These are phyloP conservation scores for Plemyria rubiginata DNA, from an alignment of 2,888 invertebrate genomes.

Conservation along the genomic window DNA sequence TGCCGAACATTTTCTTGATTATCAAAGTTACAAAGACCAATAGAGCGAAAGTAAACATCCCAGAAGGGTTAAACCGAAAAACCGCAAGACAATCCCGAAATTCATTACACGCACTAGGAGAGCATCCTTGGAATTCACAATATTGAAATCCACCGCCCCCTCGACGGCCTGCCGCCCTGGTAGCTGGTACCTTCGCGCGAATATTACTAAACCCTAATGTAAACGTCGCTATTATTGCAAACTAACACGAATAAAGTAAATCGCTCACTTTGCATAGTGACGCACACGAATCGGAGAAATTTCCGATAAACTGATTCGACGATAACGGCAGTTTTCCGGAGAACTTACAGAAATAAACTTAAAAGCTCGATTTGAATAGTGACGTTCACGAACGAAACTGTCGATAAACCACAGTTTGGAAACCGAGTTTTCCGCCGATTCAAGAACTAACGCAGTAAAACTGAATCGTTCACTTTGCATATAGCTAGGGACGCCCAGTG, in stretches of 20 bases:
- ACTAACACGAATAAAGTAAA: slow-evolving; percentile 71
- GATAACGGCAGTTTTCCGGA: slow-evolving; percentile 31
- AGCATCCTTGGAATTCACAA: slow-evolving; percentile 83
- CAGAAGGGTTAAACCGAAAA: slow-evolving; percentile 67
- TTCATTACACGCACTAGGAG: slow-evolving; percentile 79
- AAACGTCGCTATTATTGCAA: slow-evolving; percentile 56
- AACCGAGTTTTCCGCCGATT: slow-evolving; percentile 32
- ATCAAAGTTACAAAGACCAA: slow-evolving; percentile 56
- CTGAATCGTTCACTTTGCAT: slow-evolving; percentile 30
- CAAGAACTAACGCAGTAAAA: slow-evolving; percentile 34
- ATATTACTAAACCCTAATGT: slow-evolving; percentile 42
- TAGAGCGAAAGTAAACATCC: slow-evolving; percentile 63
- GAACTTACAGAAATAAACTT: slow-evolving; percentile 31
- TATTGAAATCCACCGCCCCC: slow-evolving; percentile 71
- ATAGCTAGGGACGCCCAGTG: slow-evolving; percentile 21
- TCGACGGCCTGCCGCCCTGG: slow-evolving; percentile 47
- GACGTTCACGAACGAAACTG: slow-evolving; percentile 26
- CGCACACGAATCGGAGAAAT: slow-evolving; percentile 32
- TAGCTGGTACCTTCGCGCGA: slow-evolving; percentile 27
- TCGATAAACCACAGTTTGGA: slow-evolving; percentile 33
- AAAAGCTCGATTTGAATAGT: slow-evolving; percentile 33
- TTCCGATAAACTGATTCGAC: slow-evolving; percentile 30
- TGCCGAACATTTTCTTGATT: slow-evolving; percentile 49
- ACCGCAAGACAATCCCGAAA: slow-evolving; percentile 83
- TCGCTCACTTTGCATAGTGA: slow-evolving; percentile 56